A percentile compares a stretch with the other conserved stretches of the same genome.
These are phyloP conservation scores for Tetragonula carbonaria DNA, from an alignment of 2,888 invertebrate genomes.

Conservation along the genomic window DNA sequence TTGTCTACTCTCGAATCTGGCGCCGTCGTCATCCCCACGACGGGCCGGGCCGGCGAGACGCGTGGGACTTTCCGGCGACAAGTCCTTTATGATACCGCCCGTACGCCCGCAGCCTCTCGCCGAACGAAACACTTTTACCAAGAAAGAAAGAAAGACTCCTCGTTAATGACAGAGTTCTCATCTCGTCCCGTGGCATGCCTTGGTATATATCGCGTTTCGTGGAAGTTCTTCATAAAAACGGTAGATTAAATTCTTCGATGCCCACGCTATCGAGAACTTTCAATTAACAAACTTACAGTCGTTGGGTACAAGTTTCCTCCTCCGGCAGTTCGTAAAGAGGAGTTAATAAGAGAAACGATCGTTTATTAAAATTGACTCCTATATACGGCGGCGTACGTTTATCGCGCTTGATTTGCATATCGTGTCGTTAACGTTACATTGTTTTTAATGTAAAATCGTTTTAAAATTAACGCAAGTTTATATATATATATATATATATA, in stretches of 20 bases:
- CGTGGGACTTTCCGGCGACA: constrained; percentile 65
- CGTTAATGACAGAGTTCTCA: constrained; percentile 52
- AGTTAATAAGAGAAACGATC: not conserved
- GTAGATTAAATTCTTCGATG: constrained; percentile 33
- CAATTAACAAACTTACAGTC: constrained; percentile 26
- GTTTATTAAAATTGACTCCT: not conserved
- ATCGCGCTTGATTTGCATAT: not conserved
- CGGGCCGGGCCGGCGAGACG: constrained; percentile 49
- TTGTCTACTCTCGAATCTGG: constrained; percentile 66
- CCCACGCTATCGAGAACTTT: constrained; percentile 32
- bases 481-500: too few species aligned
- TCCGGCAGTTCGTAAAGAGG: not conserved
- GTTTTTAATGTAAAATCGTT: not conserved
- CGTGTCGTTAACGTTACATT: not conserved
- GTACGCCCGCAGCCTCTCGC: constrained; percentile 51
- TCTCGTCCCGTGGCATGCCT: constrained; percentile 36
- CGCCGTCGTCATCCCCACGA: constrained; percentile 55
- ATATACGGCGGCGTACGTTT: not conserved
- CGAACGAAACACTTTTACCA: constrained; percentile 44
- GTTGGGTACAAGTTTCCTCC: not conserved
- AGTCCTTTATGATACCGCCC: constrained; percentile 58
- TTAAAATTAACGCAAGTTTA: not conserved
- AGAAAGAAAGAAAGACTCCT: constrained; percentile 39
- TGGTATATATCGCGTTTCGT: constrained; percentile 24
- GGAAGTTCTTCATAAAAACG: constrained; percentile 38